Percentiles rank a stretch among this genome's conserved stretches.
phyloP scores from a whole-genome alignment of 2,797 vertebrate genomes.

The Scolopax rusticola region DNA sequence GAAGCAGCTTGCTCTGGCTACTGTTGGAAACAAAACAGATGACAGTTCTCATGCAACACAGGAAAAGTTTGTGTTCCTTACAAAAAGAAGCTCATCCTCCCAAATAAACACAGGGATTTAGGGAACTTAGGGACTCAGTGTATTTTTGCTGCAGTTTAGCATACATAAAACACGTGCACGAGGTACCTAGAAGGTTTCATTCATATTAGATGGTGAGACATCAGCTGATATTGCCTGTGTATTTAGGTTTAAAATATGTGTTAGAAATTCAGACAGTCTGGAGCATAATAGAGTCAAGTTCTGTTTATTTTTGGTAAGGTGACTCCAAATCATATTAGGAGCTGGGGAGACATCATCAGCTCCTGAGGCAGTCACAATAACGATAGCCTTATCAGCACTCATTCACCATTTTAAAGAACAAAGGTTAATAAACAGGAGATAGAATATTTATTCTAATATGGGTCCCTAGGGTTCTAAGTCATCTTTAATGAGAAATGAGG shows the following conservation, averaged over 20 bases:
- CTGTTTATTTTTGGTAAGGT: slow-evolving; percentile 60
- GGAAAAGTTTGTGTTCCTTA: not conserved
- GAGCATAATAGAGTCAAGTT: not conserved
- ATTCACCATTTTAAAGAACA: slow-evolving; percentile 52
- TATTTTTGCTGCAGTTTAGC: not conserved
- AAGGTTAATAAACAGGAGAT: slow-evolving; percentile 63
- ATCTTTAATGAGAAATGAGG: slow-evolving; percentile 68
- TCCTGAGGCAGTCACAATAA: slow-evolving; percentile 44
- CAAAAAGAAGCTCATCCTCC: not conserved
- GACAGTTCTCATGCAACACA: not conserved
- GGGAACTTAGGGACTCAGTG: not conserved
- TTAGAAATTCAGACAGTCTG: slow-evolving; percentile 20
- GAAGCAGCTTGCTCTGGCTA: not conserved
- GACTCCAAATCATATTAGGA: slow-evolving; percentile 61
- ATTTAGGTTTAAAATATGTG: not conserved
- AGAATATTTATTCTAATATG: slow-evolving; percentile 53
- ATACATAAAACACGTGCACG: not conserved
- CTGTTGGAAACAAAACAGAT: not conserved
- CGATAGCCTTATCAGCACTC: slow-evolving; percentile 40
- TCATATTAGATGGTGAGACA: not conserved
- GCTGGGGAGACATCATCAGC: slow-evolving; percentile 31
- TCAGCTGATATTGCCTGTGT: not conserved
- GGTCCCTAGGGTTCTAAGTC: slow-evolving; percentile 34
- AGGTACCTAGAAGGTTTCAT: not conserved
- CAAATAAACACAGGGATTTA: not conserved